These are phyloP conservation scores for Alitta virens DNA, from an alignment of 2,888 invertebrate genomes.

Conservation along the genomic window DNA sequence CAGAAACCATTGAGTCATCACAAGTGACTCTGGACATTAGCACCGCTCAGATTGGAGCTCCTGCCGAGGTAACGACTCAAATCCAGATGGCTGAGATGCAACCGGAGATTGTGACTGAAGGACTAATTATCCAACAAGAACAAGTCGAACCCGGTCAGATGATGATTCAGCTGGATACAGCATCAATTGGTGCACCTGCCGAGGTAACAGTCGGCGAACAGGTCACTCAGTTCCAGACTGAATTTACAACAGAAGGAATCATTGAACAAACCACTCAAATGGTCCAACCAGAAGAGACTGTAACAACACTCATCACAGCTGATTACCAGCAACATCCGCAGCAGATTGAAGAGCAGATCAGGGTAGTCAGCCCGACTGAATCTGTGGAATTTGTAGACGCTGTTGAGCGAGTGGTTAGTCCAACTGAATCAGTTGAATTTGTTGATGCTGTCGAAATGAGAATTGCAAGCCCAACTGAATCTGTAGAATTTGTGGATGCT, in stretches of 20 bases:
- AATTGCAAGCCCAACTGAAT: too few relatives aligned
- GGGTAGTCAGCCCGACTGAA: too few relatives aligned
- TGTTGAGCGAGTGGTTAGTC: too few relatives aligned
- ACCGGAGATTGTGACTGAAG: conserved; percentile 7
- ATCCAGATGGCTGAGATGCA: conserved; percentile 1
- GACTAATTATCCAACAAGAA: conserved; percentile 3
- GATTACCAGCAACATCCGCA: too few relatives aligned
- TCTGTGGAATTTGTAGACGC: too few relatives aligned
- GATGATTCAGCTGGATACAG: not conserved
- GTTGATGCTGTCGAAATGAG: too few relatives aligned
- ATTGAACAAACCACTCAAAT: conserved; percentile 6
- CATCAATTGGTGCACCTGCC: not conserved
- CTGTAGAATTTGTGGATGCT: too few relatives aligned
- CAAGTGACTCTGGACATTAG: conserved; percentile 9
- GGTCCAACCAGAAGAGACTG: not conserved
- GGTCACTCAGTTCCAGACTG: not conserved
- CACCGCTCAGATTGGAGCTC: not conserved
- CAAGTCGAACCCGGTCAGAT: conserved; percentile 5
- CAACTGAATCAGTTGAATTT: too few relatives aligned
- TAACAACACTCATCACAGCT: too few relatives aligned
- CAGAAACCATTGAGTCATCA: conserved; percentile 6
- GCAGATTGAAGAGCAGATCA: too few relatives aligned
- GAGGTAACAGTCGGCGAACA: not conserved
- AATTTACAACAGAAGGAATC: conserved; percentile 6
- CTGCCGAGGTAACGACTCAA: not conserved